Conservation (phyloP, 2,113 vertebrate genomes). For the Bubo scandiacus region DNA sequence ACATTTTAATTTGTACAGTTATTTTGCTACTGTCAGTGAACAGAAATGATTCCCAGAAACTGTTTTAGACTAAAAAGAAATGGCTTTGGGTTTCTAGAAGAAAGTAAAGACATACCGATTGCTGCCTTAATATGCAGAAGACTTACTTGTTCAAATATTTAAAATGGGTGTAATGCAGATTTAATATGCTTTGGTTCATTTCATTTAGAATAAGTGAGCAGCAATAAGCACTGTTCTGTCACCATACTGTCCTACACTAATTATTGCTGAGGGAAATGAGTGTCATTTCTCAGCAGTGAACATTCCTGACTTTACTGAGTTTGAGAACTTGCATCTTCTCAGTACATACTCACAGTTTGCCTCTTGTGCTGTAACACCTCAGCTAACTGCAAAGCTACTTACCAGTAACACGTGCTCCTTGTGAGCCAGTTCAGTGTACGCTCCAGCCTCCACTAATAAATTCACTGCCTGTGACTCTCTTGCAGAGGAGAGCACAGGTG, state of each 20-base stretch:
- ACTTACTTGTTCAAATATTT: neutral
- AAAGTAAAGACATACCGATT: neutral
- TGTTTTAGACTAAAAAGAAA: neutral
- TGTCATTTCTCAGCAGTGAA: neutral
- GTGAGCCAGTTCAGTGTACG: no score
- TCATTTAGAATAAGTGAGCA: neutral
- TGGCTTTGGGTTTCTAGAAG: neutral
- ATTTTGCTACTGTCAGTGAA: neutral
- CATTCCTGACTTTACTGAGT: neutral
- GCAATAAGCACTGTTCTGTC: neutral
- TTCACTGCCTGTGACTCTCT: neutral
- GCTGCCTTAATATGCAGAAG: neutral
- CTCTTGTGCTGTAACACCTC: neutral
- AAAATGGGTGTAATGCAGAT: neutral
- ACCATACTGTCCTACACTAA: neutral
- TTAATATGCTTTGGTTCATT: neutral
- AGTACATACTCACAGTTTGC: neutral
- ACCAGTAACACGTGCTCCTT: neutral
- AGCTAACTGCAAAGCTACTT: neutral
- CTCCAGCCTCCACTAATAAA: neutral
- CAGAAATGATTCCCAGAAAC: neutral
- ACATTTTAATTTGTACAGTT: neutral
- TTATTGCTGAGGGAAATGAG: neutral
- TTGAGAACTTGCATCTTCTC: neutral
- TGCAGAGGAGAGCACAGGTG: neutral